phyloP scores from a whole-genome alignment of 2,888 invertebrate genomes.

The Latrodectus hesperus region DNA sequence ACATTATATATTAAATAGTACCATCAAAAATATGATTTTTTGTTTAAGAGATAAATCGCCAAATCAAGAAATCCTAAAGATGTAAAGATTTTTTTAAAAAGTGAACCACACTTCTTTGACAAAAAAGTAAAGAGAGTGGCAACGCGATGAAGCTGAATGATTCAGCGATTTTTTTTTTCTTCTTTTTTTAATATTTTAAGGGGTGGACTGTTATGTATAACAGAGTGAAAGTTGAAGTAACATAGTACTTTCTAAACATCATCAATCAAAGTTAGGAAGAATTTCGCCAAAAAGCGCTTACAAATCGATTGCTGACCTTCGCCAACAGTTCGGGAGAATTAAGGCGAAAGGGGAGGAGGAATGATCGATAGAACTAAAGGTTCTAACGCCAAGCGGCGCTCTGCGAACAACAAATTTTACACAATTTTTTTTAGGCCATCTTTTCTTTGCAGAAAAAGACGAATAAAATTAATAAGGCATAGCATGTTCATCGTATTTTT shows the following conservation, averaged over 20 bases:
- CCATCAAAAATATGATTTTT: no score
- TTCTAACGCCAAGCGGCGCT: slow-evolving; percentile 50
- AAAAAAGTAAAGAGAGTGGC: neutral
- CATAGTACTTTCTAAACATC: neutral
- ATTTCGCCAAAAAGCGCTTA: slow-evolving; percentile 19
- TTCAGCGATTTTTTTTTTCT: slow-evolving; percentile 33
- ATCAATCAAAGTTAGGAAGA: slow-evolving; percentile 22
- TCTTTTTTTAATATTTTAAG: neutral
- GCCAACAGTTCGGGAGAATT: slow-evolving; percentile 42
- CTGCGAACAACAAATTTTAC: neutral
- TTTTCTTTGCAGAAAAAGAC: no score
- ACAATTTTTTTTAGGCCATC: no score
- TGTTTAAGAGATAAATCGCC: slow-evolving; percentile 43
- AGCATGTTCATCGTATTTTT: no score
- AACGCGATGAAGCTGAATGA: neutral
- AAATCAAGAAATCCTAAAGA: slow-evolving; percentile 16
- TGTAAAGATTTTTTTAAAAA: neutral
- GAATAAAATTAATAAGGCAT: no score
- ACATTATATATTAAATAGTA: no score
- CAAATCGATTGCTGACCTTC: slow-evolving; percentile 45
- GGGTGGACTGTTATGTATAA: slow-evolving; percentile 10
- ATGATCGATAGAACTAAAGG: slow-evolving; percentile 62
- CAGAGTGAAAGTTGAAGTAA: slow-evolving; percentile 34
- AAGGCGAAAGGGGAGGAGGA: slow-evolving; percentile 20
- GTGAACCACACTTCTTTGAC: slow-evolving; percentile 3